These are phyloP conservation scores for Hypolimnas misippus DNA, from an alignment of 2,888 invertebrate species.

Conservation along the genomic window DNA sequence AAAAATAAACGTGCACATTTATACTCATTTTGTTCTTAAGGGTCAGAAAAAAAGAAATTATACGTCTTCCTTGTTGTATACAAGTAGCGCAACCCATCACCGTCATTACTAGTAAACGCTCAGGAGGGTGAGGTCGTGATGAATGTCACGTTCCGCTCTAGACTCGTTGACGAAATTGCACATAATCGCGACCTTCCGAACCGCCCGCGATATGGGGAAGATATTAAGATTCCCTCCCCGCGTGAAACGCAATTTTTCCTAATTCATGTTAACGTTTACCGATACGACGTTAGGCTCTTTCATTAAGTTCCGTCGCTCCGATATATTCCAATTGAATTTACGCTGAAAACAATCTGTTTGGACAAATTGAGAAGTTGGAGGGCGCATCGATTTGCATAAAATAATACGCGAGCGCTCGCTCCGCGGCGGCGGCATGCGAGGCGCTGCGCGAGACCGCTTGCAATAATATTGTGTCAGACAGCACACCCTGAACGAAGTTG, in stretches of 20 bases:
- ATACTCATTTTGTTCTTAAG: too few species aligned
- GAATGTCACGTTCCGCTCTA: slow-evolving; percentile 53
- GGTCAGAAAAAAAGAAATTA: slow-evolving; percentile 2
- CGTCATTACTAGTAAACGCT: slow-evolving; percentile 17
- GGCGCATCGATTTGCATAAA: slow-evolving; percentile 61
- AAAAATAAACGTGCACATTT: too few species aligned
- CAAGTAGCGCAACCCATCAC: slow-evolving; percentile 11
- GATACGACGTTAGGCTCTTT: slow-evolving; percentile 47
- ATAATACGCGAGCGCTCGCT: slow-evolving; percentile 51
- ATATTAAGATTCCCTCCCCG: slow-evolving; percentile 63
- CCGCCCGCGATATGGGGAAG: slow-evolving; percentile 31
- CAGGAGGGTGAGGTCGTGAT: slow-evolving; percentile 37
- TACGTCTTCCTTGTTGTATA: slow-evolving; percentile 9
- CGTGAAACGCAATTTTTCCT: slow-evolving; percentile 43
- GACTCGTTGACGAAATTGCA: slow-evolving; percentile 59
- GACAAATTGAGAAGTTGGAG: slow-evolving; percentile 65
- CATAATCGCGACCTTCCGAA: slow-evolving; percentile 48
- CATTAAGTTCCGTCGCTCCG: slow-evolving; percentile 41
- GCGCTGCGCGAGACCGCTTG: slow-evolving; percentile 16
- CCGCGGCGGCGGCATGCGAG: slow-evolving; percentile 9
- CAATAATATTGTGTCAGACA: slow-evolving; percentile 39
- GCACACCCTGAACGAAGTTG: slow-evolving; percentile 27
- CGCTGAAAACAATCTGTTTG: slow-evolving; percentile 71
- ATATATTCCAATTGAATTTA: slow-evolving; percentile 67
- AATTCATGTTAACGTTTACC: slow-evolving; percentile 67